Conservation (phyloP, 2,113 vertebrate species). For the Corvus cornix region DNA sequence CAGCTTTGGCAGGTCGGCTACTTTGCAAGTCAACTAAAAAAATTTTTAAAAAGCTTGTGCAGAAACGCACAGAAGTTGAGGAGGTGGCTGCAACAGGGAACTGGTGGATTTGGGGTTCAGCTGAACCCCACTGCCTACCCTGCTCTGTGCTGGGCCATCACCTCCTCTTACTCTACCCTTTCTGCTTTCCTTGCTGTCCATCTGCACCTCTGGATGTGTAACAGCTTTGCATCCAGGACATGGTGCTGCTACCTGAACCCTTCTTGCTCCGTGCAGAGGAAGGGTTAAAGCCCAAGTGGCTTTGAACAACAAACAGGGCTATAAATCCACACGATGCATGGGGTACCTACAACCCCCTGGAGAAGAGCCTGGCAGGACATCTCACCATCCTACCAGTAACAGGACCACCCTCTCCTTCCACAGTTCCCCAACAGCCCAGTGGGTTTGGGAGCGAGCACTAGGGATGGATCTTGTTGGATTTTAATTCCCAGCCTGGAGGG, state of each 20-base stretch:
- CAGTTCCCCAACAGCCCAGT: accelerated
- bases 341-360: too few species aligned
- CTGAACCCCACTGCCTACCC: not conserved
- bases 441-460: accelerated
- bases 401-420: not conserved
- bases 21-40: conserved; percentile 2
- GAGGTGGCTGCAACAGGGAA: not conserved
- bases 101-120: not conserved
- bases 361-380: not conserved
- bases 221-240: accelerated
- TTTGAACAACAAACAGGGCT: not conserved
- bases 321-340: not conserved
- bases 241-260: not conserved
- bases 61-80: not conserved
- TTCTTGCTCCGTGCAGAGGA: not conserved
- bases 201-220: not conserved
- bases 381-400: accelerated
- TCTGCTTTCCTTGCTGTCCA: not conserved
- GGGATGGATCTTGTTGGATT: not conserved
- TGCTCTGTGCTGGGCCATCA: not conserved
- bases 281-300: not conserved
- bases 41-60: not conserved
- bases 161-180: not conserved
- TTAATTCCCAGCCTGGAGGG: not conserved
- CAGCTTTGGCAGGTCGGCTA: not conserved